Percentiles rank a stretch among this genome's conserved stretches.
phyloP scores from a whole-genome alignment of 2,113 vertebrate species.

The Microcebus lehilahytsara region DNA sequence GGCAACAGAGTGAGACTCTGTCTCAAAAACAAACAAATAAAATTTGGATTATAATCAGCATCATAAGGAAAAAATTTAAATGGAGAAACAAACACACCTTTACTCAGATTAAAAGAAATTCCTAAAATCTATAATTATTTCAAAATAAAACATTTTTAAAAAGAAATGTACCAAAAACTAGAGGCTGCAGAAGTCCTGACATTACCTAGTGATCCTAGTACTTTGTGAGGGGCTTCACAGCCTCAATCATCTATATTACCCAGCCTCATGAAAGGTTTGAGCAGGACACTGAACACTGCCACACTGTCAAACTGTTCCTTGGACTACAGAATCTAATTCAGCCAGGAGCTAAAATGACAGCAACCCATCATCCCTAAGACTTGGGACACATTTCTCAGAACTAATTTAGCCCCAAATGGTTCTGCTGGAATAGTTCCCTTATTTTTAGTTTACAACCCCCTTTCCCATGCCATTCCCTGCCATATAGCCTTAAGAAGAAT shows the following conservation, averaged over 20 bases:
- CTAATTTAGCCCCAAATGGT: neutral
- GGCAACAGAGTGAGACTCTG: no score
- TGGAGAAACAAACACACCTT: constrained; percentile 22
- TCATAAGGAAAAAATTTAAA: constrained; percentile 24
- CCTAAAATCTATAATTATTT: neutral
- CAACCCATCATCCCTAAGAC: neutral
- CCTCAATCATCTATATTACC: neutral
- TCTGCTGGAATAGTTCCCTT: neutral
- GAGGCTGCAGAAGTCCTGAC: neutral
- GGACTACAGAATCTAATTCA: neutral
- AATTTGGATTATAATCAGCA: constrained; percentile 24
- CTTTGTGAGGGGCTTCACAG: neutral
- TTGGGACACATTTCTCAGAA: neutral
- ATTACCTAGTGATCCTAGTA: neutral
- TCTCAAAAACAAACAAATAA: no score
- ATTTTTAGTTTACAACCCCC: neutral
- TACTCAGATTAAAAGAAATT: constrained; percentile 34
- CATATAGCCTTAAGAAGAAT: constrained; percentile 26
- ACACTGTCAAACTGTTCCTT: neutral
- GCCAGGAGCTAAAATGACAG: neutral
- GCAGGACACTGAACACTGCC: neutral
- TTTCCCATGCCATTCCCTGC: neutral
- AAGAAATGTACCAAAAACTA: neutral
- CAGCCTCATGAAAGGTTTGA: neutral
- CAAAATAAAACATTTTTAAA: neutral